Conservation (phyloP, 2,113 vertebrate species). For the Aegotheles bennettii region DNA sequence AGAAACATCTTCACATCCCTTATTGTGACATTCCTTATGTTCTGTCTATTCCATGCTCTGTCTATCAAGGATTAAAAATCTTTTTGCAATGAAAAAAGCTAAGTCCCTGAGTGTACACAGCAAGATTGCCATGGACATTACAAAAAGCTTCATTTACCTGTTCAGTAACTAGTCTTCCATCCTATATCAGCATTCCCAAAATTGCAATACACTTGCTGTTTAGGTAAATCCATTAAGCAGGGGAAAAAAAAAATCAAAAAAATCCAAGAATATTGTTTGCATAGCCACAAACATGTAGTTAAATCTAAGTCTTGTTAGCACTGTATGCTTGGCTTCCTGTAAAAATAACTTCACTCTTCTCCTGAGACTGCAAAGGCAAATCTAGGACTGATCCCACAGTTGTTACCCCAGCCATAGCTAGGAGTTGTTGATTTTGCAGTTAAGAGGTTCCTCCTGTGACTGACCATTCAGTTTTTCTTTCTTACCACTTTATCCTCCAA, state of each 20-base stretch:
- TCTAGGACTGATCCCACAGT: not conserved
- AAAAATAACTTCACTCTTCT: not conserved
- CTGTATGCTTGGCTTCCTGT: not conserved
- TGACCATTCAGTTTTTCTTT: accelerated
- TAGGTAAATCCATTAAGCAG: not conserved
- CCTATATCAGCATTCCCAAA: not conserved
- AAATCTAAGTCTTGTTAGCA: not conserved
- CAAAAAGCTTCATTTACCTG: not conserved
- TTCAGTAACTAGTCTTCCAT: not conserved
- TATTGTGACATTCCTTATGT: not conserved
- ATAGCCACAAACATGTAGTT: not conserved
- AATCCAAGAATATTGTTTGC: not conserved
- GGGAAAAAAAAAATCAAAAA: not conserved
- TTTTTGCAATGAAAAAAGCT: not conserved
- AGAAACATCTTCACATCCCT: not conserved
- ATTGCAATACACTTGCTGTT: not conserved
- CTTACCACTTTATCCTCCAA: not conserved
- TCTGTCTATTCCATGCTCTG: not conserved
- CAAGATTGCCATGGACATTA: not conserved
- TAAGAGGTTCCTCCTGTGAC: accelerated
- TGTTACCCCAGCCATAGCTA: not conserved
- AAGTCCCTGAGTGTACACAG: not conserved
- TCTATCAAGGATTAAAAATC: not conserved
- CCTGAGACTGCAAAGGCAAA: not conserved
- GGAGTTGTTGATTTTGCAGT: not conserved